Conservation (phyloP, 2,113 vertebrate genomes). For the Chloropsis cyanopogon region DNA sequence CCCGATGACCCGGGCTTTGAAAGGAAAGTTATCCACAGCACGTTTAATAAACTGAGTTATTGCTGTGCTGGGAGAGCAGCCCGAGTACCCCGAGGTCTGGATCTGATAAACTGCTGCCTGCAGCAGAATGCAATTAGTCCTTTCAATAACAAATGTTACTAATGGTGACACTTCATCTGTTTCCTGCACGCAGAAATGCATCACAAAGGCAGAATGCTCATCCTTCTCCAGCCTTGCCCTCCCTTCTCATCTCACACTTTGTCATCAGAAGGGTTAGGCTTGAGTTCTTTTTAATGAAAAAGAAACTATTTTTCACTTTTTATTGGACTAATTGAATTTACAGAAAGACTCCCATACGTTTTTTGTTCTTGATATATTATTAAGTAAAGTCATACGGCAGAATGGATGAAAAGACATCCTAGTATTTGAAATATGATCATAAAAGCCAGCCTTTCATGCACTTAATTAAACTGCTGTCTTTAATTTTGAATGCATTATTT, state of each 20-base stretch:
- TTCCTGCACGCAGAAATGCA: background rate
- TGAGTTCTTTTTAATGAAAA: slow-evolving; percentile 73
- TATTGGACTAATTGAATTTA: slow-evolving; percentile 79
- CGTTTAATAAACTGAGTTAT: background rate
- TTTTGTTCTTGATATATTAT: slow-evolving; percentile 73
- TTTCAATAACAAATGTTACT: slow-evolving; percentile 42
- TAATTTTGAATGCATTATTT: slow-evolving; percentile 69
- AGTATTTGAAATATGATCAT: slow-evolving; percentile 71
- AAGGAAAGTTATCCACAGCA: too few relatives aligned
- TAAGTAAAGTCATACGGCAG: slow-evolving; percentile 63
- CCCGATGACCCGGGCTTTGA: background rate
- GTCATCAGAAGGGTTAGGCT: slow-evolving; percentile 52
- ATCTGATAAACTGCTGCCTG: slow-evolving; percentile 12
- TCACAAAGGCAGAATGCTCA: slow-evolving; percentile 42
- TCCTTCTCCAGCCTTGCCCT: background rate
- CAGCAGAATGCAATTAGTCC: slow-evolving; percentile 34
- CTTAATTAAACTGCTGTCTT: slow-evolving; percentile 77
- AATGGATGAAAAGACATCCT: slow-evolving; percentile 69
- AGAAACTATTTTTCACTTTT: slow-evolving; percentile 75
- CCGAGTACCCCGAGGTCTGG: background rate
- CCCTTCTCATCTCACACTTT: slow-evolving; percentile 3
- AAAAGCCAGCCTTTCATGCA: slow-evolving; percentile 71
- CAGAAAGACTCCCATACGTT: slow-evolving; percentile 67
- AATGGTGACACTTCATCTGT: slow-evolving; percentile 33
- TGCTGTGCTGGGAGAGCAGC: background rate